Evolutionary conservation across 2,888 invertebrate genomes (phyloP).

Genomic region (Dorcus hopei): DNA sequence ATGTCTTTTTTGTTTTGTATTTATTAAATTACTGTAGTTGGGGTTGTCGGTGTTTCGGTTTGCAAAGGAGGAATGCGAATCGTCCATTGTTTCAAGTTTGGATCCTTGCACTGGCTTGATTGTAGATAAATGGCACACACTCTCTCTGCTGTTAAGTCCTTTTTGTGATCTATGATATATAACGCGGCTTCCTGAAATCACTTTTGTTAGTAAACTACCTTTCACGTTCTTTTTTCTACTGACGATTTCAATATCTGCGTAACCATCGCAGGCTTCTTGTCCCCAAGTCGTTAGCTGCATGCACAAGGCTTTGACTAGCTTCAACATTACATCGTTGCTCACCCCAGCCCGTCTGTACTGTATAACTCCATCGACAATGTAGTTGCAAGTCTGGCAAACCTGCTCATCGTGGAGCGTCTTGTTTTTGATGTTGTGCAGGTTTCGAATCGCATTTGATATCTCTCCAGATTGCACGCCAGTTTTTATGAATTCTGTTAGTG

Average conservation of each 20-base stretch:
- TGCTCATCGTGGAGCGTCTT: slow-evolving; percentile 10
- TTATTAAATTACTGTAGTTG: not conserved
- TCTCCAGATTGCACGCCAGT: slow-evolving; percentile 11
- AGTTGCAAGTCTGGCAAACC: slow-evolving; percentile 18
- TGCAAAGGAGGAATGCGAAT: slow-evolving; percentile 31
- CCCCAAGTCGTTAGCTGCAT: slow-evolving; percentile 26
- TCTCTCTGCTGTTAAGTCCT: slow-evolving; percentile 52
- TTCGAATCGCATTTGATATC: slow-evolving; percentile 10
- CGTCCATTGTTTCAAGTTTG: slow-evolving; percentile 35
- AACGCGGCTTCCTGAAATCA: slow-evolving; percentile 54
- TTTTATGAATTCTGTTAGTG: slow-evolving; percentile 15
- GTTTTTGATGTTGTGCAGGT: slow-evolving; percentile 14
- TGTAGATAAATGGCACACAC: slow-evolving; percentile 60
- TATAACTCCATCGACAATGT: slow-evolving; percentile 15
- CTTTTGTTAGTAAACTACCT: not conserved
- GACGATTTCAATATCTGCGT: slow-evolving; percentile 33
- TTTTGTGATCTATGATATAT: slow-evolving; percentile 59
- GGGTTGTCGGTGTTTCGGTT: not conserved
- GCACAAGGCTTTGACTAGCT: slow-evolving; percentile 28
- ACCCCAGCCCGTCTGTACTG: slow-evolving; percentile 13
- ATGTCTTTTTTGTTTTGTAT: too few relatives aligned
- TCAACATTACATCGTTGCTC: slow-evolving; percentile 6
- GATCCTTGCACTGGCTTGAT: slow-evolving; percentile 41
- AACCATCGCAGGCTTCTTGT: slow-evolving; percentile 28
- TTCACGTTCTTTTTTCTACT: slow-evolving; percentile 3